phyloP scores from a whole-genome alignment of 2,888 invertebrate genomes.

The Hypomecis punctinalis region DNA sequence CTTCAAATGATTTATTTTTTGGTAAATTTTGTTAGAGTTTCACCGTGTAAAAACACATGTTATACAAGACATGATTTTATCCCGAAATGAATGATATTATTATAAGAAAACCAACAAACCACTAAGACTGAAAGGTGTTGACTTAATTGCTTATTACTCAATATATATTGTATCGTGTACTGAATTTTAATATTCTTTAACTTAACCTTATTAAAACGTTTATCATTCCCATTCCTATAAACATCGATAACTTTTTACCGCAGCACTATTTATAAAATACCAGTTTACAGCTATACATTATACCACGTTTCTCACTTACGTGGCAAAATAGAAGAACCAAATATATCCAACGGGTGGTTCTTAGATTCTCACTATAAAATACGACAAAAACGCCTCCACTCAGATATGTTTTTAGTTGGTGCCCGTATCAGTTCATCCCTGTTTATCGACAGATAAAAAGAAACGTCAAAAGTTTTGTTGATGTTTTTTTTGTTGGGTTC shows the following conservation, averaged over 20 bases:
- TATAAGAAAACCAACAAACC: neutral
- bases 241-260: conserved; percentile 12
- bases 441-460: conserved; percentile 23
- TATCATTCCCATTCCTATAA: conserved; percentile 4
- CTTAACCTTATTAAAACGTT: conserved; percentile 14
- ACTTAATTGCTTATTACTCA: conserved; percentile 4
- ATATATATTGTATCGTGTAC: neutral
- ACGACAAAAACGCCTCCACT: neutral
- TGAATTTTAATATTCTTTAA: conserved; percentile 9
- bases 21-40: no score
- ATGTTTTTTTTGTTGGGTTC: conserved; percentile 8
- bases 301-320: neutral
- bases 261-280: conserved; percentile 13
- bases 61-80: no score
- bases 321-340: neutral
- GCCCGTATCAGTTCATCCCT: conserved; percentile 9
- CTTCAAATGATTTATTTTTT: no score
- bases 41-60: neutral
- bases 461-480: conserved; percentile 13
- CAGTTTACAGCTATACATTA: neutral
- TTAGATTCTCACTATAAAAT: neutral
- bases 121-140: neutral
- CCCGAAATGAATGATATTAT: no score
- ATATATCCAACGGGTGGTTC: neutral
- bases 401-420: neutral